phyloP scores from a whole-genome alignment of 2,113 vertebrate genomes.

The Urocynchramus pylzowi region DNA sequence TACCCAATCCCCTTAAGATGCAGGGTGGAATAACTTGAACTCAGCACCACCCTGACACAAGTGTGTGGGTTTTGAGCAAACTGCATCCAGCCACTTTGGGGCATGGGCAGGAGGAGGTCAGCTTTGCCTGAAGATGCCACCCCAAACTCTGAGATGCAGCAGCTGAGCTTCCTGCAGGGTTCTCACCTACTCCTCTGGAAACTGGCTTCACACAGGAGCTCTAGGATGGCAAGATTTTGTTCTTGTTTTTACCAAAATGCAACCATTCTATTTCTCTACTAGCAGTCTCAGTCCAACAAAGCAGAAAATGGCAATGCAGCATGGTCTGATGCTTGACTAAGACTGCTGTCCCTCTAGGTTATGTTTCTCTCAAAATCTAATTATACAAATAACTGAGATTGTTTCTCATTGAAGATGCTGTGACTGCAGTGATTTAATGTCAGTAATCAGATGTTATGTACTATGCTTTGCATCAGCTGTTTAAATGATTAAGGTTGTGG shows the following conservation, averaged over 20 bases:
- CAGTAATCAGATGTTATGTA: not conserved
- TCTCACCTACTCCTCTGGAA: not conserved
- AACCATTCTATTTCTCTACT: not conserved
- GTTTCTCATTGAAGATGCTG: not conserved
- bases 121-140: not conserved
- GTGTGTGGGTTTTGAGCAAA: not conserved
- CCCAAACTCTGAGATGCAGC: not conserved
- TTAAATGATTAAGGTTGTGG: not conserved
- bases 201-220: not conserved
- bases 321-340: not conserved
- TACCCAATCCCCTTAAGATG: not conserved
- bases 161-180: not conserved
- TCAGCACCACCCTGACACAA: not conserved
- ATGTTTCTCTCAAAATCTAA: constrained; percentile 1
- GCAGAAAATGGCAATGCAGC: not conserved
- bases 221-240: not conserved
- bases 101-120: not conserved
- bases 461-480: not conserved
- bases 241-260: not conserved
- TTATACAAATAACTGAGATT: not conserved
- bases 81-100: accelerated
- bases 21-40: not conserved
- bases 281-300: not conserved
- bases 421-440: not conserved
- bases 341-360: not conserved